These are phyloP conservation scores for Zoanthus solanderi DNA, from an alignment of 92 coral and sea anemone genomes.

Conservation along the genomic window DNA sequence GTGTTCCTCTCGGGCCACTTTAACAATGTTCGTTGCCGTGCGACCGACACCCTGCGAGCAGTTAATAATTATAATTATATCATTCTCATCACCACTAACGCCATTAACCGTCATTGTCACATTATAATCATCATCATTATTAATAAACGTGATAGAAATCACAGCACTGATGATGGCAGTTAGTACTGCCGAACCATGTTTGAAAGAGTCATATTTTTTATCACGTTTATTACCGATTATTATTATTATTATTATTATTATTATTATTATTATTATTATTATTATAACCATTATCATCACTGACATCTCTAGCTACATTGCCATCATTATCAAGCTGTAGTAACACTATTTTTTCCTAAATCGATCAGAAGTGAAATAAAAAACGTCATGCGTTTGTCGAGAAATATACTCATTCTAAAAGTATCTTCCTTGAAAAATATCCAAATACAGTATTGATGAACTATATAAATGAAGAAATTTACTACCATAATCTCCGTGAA, in stretches of 20 bases:
- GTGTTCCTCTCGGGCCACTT: conserved; percentile 98
- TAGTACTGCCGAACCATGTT: too few relatives aligned
- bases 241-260: neutral
- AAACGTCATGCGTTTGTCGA: too few relatives aligned
- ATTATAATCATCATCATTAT: neutral
- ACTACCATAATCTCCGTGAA: too few relatives aligned
- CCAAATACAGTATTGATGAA: too few relatives aligned
- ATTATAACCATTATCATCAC: neutral
- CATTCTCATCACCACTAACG: neutral
- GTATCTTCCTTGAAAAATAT: too few relatives aligned
- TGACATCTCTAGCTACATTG: neutral
- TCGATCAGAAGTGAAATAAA: too few relatives aligned
- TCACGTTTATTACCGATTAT: neutral
- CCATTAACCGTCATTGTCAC: neutral
- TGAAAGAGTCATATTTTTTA: too few relatives aligned
- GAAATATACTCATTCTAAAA: too few relatives aligned
- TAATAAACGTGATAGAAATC: neutral
- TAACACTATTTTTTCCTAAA: too few relatives aligned
- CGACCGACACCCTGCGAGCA: conserved; percentile 87
- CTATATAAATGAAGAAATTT: too few relatives aligned
- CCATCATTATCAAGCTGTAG: neutral
- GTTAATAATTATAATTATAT: neutral
- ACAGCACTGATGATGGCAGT: too few relatives aligned
- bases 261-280: neutral
- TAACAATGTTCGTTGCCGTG: conserved; percentile 91